phyloP scores from a whole-genome alignment of 1,140 invertebrate genomes.

The Zaprionus nigranus region DNA sequence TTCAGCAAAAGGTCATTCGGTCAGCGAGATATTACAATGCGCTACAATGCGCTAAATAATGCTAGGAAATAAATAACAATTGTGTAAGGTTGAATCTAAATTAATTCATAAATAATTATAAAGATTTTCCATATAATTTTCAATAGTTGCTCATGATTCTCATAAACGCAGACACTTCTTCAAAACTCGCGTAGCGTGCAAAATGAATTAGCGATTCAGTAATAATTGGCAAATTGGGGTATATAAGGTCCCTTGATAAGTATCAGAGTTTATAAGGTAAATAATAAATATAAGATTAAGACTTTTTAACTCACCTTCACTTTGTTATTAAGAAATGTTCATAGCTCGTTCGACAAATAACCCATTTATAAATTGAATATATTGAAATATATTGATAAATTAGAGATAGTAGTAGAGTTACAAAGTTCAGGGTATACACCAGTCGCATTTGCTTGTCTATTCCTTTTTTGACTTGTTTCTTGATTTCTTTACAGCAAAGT shows the following conservation, averaged over 20 bases:
- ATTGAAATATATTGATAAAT: too few relatives aligned
- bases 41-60: constrained; percentile 11
- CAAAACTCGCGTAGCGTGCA: neutral
- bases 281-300: too few relatives aligned
- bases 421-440: neutral
- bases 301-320: too few relatives aligned
- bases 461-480: neutral
- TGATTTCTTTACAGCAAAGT: neutral
- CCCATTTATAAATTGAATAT: too few relatives aligned
- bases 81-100: neutral
- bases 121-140: neutral
- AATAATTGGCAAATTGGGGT: neutral
- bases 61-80: neutral
- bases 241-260: neutral
- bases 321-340: too few relatives aligned
- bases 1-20: constrained; percentile 23
- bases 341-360: too few relatives aligned
- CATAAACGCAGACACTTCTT: neutral
- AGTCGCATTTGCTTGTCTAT: neutral
- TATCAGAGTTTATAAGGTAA: too few relatives aligned
- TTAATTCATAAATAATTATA: neutral
- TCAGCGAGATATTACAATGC: neutral
- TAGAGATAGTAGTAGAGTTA: too few relatives aligned
- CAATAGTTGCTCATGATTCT: neutral
- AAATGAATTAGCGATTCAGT: neutral